phyloP scores from a whole-genome alignment of 2,113 vertebrate species.

The Nibea coibor region DNA sequence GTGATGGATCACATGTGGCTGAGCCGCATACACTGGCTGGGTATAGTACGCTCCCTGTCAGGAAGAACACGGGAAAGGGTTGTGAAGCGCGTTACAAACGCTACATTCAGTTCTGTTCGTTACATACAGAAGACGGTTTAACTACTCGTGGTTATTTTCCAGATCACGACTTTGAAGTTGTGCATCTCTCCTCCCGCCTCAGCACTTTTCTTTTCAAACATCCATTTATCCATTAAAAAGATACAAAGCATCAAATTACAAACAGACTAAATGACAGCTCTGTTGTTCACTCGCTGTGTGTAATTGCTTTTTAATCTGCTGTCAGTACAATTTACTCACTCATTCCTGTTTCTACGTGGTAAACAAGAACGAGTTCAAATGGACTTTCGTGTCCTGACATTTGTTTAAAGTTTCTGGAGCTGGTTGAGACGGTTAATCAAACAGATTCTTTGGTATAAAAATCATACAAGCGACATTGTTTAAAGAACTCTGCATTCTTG shows the following conservation, averaged over 20 bases:
- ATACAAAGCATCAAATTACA: neutral
- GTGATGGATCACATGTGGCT: slow-evolving; percentile 99
- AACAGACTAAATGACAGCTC: neutral
- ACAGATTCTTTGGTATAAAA: neutral
- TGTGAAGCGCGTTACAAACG: neutral
- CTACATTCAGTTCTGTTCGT: too few species aligned
- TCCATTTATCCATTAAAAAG: neutral
- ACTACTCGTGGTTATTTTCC: neutral
- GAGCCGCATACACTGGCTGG: slow-evolving; percentile 96
- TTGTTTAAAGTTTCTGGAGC: neutral
- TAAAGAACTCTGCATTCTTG: neutral
- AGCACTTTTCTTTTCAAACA: neutral
- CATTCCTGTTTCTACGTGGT: neutral
- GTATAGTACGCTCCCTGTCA: slow-evolving; percentile 97
- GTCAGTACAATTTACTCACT: neutral
- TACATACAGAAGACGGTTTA: neutral
- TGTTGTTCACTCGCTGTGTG: neutral
- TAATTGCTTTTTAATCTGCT: neutral
- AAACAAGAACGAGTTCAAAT: neutral
- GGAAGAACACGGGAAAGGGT: neutral
- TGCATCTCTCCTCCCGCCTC: neutral
- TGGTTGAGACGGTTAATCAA: neutral
- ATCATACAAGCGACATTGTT: neutral
- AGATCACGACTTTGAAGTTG: neutral
- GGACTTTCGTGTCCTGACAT: neutral